phyloP scores from a whole-genome alignment of 2,797 vertebrate species.

The Spatula clypeata region DNA sequence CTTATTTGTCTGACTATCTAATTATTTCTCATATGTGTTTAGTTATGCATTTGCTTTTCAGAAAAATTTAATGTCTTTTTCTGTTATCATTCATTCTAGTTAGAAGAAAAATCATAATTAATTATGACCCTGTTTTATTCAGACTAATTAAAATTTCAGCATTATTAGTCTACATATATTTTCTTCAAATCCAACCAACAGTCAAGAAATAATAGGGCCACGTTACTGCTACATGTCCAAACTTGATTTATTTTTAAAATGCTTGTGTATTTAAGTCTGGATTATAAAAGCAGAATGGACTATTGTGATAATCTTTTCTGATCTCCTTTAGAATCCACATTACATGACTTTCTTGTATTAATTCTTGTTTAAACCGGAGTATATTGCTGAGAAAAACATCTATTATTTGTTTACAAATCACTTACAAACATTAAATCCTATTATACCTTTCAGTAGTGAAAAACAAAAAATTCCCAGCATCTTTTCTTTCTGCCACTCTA shows the following conservation, averaged over 20 bases:
- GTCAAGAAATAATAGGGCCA: background rate
- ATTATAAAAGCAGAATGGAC: slow-evolving; percentile 49
- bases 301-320: slow-evolving; percentile 63
- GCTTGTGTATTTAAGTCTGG: slow-evolving; percentile 42
- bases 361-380: slow-evolving; percentile 48
- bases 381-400: slow-evolving; percentile 47
- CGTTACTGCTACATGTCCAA: background rate
- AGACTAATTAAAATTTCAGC: background rate
- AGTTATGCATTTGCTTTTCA: background rate
- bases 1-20: background rate
- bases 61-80: background rate
- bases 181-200: background rate
- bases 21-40: background rate
- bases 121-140: background rate
- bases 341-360: slow-evolving; percentile 65
- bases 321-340: slow-evolving; percentile 66
- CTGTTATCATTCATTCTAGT: background rate
- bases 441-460: slow-evolving; percentile 11
- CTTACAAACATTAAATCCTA: slow-evolving; percentile 26
- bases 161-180: background rate
- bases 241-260: slow-evolving; percentile 62
- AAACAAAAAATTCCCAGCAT: background rate
- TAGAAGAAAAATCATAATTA: background rate
- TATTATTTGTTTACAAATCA: slow-evolving; percentile 52
- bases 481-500: background rate